Evolutionary conservation across 2,113 vertebrate genomes (phyloP).

Genomic region (Malurus melanocephalus): DNA sequence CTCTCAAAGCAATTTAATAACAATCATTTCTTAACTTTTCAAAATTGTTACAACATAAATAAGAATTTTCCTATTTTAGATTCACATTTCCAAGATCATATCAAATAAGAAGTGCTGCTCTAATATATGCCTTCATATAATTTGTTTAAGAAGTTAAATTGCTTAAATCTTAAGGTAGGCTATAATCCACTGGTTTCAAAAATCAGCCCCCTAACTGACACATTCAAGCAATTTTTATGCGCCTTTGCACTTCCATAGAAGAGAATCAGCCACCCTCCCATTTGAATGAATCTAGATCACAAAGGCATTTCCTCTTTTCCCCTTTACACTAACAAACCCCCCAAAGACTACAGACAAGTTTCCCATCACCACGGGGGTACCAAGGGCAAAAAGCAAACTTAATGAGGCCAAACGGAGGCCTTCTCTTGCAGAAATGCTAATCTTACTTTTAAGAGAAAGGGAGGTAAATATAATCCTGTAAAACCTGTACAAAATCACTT

Average conservation of each 20-base stretch:
- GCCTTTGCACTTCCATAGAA: constrained; percentile 9
- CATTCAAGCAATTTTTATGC: constrained; percentile 35
- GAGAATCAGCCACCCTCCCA: not conserved
- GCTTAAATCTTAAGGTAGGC: not conserved
- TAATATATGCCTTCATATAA: not conserved
- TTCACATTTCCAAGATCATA: not conserved
- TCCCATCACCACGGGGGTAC: constrained; percentile 36
- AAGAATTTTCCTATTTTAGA: not conserved
- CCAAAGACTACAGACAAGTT: constrained; percentile 22
- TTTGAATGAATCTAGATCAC: constrained; percentile 23
- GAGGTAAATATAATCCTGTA: not conserved
- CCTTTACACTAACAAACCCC: constrained; percentile 33
- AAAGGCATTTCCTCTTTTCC: constrained; percentile 23
- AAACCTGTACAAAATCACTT: not conserved
- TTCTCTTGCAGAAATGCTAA: constrained; percentile 18
- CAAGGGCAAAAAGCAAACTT: constrained; percentile 63
- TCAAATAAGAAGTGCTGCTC: not conserved
- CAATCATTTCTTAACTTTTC: not conserved
- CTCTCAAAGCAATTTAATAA: not conserved
- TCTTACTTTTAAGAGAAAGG: constrained; percentile 21
- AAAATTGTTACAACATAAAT: not conserved
- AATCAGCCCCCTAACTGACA: not conserved
- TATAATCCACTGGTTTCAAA: not conserved
- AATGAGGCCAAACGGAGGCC: constrained; percentile 34
- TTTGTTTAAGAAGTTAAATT: not conserved